These are phyloP conservation scores for Micronycteris hirsuta DNA, from an alignment of 2,113 vertebrate species.

Conservation along the genomic window DNA sequence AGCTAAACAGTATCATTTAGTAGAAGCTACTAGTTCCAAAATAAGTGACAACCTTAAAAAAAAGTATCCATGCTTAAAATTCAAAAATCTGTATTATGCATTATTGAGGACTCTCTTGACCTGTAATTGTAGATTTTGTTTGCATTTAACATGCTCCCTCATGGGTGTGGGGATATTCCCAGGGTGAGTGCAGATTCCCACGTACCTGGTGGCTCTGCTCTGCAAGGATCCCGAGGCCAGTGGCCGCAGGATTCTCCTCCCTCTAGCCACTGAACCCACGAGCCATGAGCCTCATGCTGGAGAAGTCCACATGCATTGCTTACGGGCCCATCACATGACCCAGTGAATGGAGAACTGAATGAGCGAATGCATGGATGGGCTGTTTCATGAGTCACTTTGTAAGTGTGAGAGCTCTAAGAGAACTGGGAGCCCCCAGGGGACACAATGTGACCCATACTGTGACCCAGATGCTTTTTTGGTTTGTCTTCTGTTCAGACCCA, in stretches of 20 bases:
- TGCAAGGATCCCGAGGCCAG: background rate
- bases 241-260: background rate
- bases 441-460: background rate
- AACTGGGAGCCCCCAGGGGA: background rate
- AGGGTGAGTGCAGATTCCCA: background rate
- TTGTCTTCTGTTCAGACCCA: background rate
- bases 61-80: background rate
- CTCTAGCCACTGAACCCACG: background rate
- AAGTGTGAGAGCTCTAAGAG: background rate
- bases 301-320: background rate
- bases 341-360: background rate
- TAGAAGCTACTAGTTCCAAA: background rate
- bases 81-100: background rate
- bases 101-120: background rate
- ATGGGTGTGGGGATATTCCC: background rate
- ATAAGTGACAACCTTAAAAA: background rate
- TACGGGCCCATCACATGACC: background rate
- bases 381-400: background rate
- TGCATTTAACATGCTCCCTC: background rate
- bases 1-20: background rate
- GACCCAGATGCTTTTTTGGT: background rate
- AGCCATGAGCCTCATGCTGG: fast-evolving
- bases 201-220: background rate
- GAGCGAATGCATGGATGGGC: background rate
- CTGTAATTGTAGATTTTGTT: background rate